A percentile compares a stretch with the other conserved stretches of the same genome.
Conservation (phyloP, 2,888 invertebrate genomes). For the Napeogenes inachia region DNA sequence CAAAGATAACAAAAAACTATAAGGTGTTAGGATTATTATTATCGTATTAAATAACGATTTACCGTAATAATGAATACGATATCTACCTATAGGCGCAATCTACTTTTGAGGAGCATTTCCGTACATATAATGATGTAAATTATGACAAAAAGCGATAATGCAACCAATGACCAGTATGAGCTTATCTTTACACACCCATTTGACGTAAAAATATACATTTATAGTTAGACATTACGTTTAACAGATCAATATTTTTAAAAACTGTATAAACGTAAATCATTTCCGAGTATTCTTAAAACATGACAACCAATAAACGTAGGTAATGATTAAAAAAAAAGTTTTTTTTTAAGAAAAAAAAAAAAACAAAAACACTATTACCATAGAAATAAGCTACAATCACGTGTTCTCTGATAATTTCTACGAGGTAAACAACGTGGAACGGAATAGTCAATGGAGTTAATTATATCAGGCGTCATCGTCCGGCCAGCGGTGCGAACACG, state of each 20-base stretch:
- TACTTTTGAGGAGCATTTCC: constrained; percentile 49
- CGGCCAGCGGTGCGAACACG: constrained; percentile 44
- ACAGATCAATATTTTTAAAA: too few species aligned
- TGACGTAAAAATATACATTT: constrained; percentile 6
- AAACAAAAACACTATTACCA: not conserved
- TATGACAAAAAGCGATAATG: constrained; percentile 29
- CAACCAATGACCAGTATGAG: constrained; percentile 33
- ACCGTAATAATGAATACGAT: not conserved
- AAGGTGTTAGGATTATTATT: not conserved
- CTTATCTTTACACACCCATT: constrained; percentile 20
- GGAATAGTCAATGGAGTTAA: constrained; percentile 58
- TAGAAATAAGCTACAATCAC: constrained; percentile 9
- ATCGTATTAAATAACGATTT: not conserved
- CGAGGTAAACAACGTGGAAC: constrained; percentile 43
- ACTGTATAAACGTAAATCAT: too few species aligned
- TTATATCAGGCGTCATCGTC: constrained; percentile 54
- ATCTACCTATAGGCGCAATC: constrained; percentile 33
- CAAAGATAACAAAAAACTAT: not conserved
- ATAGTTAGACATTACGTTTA: not conserved
- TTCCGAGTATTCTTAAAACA: too few species aligned
- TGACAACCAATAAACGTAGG: too few species aligned
- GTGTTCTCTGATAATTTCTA: constrained; percentile 39
- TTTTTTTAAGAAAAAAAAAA: not conserved
- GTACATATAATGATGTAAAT: constrained; percentile 34
- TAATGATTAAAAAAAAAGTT: not conserved